phyloP scores from a whole-genome alignment of 1,140 invertebrate genomes.

The Trichoplusia ni region DNA sequence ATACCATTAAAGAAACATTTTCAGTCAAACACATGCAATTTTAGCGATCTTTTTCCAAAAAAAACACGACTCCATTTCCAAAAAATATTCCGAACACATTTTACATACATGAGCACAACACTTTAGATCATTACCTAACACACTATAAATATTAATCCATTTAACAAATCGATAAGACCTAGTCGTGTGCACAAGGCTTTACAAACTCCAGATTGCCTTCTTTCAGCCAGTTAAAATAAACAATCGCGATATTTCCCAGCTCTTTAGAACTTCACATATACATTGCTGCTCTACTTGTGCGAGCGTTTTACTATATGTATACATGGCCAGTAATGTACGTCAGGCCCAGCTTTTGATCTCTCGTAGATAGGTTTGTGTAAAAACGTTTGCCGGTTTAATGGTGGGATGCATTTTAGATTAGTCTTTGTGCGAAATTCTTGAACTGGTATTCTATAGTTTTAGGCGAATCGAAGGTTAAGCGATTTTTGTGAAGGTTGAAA shows the following conservation, averaged over 20 bases:
- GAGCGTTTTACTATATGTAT: slow-evolving; percentile 28
- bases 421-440: neutral
- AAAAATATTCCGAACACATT: neutral
- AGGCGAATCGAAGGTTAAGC: too few species aligned
- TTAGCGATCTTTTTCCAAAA: too few species aligned
- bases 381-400: slow-evolving; percentile 10
- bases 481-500: too few species aligned
- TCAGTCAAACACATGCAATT: too few species aligned
- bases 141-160: too few species aligned
- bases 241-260: slow-evolving; percentile 73
- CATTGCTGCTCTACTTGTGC: slow-evolving; percentile 38
- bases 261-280: slow-evolving; percentile 54
- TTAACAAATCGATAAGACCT: neutral
- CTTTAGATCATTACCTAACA: too few species aligned
- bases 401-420: neutral
- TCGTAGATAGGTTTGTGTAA: slow-evolving; percentile 11
- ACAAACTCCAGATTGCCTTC: slow-evolving; percentile 76
- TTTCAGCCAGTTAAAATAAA: slow-evolving; percentile 77
- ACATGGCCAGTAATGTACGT: slow-evolving; percentile 24
- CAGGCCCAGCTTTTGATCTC: slow-evolving; percentile 26
- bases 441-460: too few species aligned
- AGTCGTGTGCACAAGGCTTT: slow-evolving; percentile 42
- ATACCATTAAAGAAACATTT: too few species aligned
- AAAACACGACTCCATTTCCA: too few species aligned
- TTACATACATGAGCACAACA: neutral